Evolutionary conservation across 1,140 invertebrate species (phyloP).

Genomic region (Homarus americanus): DNA sequence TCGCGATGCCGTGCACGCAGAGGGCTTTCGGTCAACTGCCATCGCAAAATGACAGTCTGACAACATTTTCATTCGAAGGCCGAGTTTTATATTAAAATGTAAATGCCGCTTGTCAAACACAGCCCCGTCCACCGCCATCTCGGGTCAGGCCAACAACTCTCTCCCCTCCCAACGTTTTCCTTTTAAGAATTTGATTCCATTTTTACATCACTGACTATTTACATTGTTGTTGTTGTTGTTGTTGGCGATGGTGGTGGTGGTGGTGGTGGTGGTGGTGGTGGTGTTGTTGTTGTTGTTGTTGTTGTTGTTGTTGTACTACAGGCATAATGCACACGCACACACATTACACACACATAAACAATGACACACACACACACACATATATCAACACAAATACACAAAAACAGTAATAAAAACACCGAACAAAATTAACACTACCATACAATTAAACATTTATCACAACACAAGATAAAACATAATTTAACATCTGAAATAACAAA

Average conservation of each 20-base stretch:
- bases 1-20: not conserved
- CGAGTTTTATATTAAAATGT: slow-evolving; percentile 64
- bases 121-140: not conserved
- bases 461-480: no score
- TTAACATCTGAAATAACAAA: no score
- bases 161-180: not conserved
- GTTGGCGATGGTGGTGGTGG: no score
- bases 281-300: no score
- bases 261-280: no score
- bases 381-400: no score
- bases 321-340: not conserved
- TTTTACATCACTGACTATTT: not conserved
- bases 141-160: not conserved
- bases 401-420: no score
- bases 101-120: slow-evolving; percentile 55
- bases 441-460: no score
- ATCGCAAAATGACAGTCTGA: slow-evolving; percentile 54
- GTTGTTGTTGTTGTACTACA: no score
- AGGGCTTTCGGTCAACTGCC: slow-evolving; percentile 37
- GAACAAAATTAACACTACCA: no score
- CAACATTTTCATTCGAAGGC: slow-evolving; percentile 58
- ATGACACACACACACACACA: slow-evolving; percentile 22
- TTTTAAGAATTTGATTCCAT: not conserved
- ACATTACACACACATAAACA: slow-evolving; percentile 30
- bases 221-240: no score